Conservation (phyloP, 2,113 vertebrate genomes). For the Indicator indicator region DNA sequence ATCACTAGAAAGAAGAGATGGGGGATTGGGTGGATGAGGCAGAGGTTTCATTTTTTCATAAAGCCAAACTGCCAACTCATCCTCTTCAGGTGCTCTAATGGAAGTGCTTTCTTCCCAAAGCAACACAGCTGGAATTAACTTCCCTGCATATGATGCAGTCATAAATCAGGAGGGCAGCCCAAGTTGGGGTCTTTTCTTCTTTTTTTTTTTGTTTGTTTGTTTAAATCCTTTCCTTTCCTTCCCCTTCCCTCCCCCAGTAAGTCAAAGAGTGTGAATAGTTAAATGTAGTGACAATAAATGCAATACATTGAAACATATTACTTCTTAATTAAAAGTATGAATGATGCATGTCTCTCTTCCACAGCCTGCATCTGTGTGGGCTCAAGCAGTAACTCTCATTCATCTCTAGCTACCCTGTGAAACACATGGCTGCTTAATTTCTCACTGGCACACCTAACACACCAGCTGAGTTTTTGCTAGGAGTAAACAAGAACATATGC, state of each 20-base stretch:
- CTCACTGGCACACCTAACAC: background rate
- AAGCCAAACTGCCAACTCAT: background rate
- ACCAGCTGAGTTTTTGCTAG: background rate
- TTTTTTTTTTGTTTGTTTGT: background rate
- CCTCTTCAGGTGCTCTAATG: background rate
- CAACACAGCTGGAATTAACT: background rate
- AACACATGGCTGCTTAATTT: background rate
- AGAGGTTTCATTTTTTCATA: background rate
- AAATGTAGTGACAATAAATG: constrained; percentile 6
- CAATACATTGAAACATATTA: constrained; percentile 5
- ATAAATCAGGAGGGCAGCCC: background rate
- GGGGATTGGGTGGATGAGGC: background rate
- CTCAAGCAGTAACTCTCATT: background rate
- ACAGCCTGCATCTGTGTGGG: background rate
- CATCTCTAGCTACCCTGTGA: background rate
- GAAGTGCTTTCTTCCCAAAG: background rate
- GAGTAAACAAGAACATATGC: background rate
- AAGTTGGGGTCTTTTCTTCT: background rate
- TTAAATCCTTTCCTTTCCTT: too few species aligned
- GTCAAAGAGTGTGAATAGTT: background rate
- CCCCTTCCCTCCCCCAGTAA: background rate
- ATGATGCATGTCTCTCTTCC: constrained; percentile 23
- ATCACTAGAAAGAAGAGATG: background rate
- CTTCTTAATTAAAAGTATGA: constrained; percentile 40
- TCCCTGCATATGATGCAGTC: background rate